Conservation (phyloP, 2,888 invertebrate genomes). For the Lottia gigantea region DNA sequence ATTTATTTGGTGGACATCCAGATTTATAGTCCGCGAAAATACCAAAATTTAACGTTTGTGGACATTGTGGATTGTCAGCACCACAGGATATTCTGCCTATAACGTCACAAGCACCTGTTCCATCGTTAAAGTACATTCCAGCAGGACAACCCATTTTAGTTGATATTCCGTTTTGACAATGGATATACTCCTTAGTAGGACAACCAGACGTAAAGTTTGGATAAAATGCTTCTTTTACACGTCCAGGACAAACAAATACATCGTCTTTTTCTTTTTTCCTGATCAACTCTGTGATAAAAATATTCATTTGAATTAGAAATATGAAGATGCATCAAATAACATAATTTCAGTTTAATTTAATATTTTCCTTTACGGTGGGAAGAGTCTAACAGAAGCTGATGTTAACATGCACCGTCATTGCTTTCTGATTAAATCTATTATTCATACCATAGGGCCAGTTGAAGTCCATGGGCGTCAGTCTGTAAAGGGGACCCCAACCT, state of each 20-base stretch:
- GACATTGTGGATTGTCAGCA: neutral
- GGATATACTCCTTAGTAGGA: constrained; percentile 10
- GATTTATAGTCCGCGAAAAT: neutral
- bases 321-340: neutral
- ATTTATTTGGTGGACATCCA: constrained; percentile 2
- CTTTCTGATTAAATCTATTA: no score
- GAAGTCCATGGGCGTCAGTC: no score
- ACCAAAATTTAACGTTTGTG: neutral
- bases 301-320: neutral
- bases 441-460: no score
- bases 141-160: neutral
- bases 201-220: constrained; percentile 10
- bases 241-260: neutral
- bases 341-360: no score
- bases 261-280: neutral
- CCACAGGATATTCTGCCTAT: constrained; percentile 7
- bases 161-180: neutral
- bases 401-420: no score
- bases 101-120: constrained; percentile 9
- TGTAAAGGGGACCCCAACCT: no score
- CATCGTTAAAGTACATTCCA: constrained; percentile 15
- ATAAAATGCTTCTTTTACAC: neutral
- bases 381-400: no score
- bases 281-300: neutral
- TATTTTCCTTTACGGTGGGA: no score